Conservation (phyloP, 2,797 vertebrate species). For the Mico argentatus region DNA sequence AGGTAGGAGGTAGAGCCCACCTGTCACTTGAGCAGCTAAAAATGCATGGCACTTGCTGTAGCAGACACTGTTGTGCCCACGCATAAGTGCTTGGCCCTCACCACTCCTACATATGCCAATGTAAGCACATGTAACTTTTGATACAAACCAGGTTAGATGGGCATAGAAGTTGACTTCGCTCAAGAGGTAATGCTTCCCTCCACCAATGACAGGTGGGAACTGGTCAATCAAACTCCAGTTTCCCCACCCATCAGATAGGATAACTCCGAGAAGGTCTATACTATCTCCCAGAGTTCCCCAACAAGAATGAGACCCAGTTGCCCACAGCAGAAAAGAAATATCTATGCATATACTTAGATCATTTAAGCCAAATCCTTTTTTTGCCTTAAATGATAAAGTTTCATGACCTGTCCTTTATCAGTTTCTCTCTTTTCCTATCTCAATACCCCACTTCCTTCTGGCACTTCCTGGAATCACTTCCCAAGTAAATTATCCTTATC, state of each 20-base stretch:
- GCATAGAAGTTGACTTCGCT: neutral
- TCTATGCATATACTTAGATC: constrained; percentile 62
- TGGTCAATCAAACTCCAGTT: neutral
- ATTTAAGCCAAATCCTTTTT: constrained; percentile 72
- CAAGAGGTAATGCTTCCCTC: neutral
- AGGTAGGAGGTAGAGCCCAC: neutral
- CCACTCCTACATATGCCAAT: neutral
- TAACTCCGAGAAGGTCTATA: neutral
- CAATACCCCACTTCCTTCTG: neutral
- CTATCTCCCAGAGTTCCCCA: neutral
- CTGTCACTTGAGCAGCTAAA: constrained; percentile 11
- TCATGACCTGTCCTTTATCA: neutral
- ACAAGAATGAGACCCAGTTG: neutral
- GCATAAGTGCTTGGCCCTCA: neutral
- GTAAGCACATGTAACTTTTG: neutral
- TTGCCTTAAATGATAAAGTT: neutral
- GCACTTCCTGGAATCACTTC: constrained; percentile 13
- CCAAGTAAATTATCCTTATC: neutral
- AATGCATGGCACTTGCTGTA: neutral
- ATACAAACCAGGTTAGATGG: neutral
- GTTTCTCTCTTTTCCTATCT: neutral
- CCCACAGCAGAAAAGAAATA: constrained; percentile 57
- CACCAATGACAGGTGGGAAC: neutral
- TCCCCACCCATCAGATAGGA: neutral
- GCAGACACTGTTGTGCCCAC: neutral